These are phyloP conservation scores for Pionites leucogaster DNA, from an alignment of 2,113 vertebrate species.

Conservation along the genomic window DNA sequence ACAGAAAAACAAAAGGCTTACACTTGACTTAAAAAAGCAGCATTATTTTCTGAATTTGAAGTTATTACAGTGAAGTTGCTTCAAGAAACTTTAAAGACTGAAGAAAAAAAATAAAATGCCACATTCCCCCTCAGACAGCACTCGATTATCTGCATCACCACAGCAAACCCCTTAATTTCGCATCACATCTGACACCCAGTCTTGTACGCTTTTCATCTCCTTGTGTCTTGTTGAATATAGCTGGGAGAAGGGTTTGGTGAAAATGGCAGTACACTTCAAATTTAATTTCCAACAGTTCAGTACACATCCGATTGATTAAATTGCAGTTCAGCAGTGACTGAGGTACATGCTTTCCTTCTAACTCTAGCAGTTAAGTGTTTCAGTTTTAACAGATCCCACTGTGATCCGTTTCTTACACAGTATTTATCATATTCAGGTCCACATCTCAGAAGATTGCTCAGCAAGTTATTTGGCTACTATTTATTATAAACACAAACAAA, in stretches of 20 bases:
- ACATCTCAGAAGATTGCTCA: not conserved
- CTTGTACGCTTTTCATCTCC: not conserved
- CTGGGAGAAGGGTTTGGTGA: not conserved
- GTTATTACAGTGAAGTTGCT: conserved; percentile 56
- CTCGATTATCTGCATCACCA: conserved; percentile 8
- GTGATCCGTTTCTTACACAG: not conserved
- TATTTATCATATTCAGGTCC: not conserved
- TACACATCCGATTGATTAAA: not conserved
- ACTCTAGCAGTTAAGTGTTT: not conserved
- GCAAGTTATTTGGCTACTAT: not conserved
- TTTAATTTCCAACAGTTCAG: not conserved
- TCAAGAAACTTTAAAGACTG: conserved; percentile 52
- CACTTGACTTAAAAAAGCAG: conserved; percentile 63
- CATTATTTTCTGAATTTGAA: conserved; percentile 39
- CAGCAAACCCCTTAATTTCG: conserved; percentile 14
- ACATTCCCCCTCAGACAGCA: not conserved
- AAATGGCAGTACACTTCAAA: conserved; percentile 24
- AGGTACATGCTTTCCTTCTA: not conserved
- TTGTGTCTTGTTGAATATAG: not conserved
- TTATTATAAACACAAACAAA: not conserved
- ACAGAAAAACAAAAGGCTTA: conserved; percentile 72
- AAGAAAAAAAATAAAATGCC: conserved; percentile 49
- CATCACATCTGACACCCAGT: not conserved
- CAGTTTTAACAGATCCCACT: not conserved
- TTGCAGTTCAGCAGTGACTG: not conserved